Conservation (phyloP, 23 tunicate species). For the Aplidium turbinatum region DNA sequence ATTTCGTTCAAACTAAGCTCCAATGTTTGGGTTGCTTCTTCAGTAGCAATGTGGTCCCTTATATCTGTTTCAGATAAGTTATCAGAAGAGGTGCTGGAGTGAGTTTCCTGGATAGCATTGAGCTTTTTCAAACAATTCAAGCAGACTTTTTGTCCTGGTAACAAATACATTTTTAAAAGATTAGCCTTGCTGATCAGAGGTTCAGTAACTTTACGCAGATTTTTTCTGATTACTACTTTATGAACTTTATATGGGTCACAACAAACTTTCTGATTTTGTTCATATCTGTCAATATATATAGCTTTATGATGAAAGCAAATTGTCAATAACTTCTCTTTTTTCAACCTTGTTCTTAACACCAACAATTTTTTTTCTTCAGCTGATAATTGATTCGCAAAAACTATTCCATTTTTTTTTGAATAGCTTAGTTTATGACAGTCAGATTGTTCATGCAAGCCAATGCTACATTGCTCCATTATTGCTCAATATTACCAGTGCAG, state of each 20-base stretch:
- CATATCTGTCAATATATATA: background rate
- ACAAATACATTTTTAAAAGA: background rate
- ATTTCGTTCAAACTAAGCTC: background rate
- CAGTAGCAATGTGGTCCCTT: conserved; percentile 10
- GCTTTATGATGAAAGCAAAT: background rate
- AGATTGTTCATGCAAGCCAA: background rate
- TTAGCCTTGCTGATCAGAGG: too few species aligned
- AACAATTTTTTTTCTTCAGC: background rate
- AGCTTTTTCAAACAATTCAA: conserved; percentile 10
- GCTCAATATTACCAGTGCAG: too few species aligned
- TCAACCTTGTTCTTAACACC: background rate
- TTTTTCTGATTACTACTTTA: too few species aligned
- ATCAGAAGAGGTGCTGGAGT: conserved; percentile 2
- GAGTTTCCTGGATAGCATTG: conserved; percentile 1
- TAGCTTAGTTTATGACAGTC: conserved; percentile 1
- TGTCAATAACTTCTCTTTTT: background rate
- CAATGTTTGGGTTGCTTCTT: background rate
- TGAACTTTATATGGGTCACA: too few species aligned
- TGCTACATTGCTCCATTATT: background rate
- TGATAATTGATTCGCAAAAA: background rate
- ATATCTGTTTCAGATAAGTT: conserved; percentile 11
- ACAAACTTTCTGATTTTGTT: background rate
- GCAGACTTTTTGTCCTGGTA: background rate
- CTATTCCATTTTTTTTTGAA: background rate
- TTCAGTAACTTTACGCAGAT: too few species aligned